Conservation (phyloP, 2,888 invertebrate species). For the Hypercompe scribonia region DNA sequence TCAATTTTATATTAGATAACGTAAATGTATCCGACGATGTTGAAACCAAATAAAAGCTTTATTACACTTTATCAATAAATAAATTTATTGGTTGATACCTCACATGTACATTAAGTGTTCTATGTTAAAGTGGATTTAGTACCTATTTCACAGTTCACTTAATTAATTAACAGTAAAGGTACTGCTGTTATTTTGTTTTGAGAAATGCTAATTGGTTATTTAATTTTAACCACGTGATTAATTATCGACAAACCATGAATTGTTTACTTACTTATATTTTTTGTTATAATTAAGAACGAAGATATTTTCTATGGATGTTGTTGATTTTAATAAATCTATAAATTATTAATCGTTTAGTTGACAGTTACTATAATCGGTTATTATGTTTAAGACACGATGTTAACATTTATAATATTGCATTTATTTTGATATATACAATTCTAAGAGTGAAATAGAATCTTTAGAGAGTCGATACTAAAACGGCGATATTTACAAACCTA, state of each 20-base stretch:
- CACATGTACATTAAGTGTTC: slow-evolving; percentile 38
- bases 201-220: slow-evolving; percentile 29
- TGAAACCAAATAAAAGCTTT: slow-evolving; percentile 5
- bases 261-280: background rate
- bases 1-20: background rate
- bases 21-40: slow-evolving; percentile 9
- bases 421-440: background rate
- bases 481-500: too few species aligned
- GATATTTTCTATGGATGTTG: too few species aligned
- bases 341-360: background rate
- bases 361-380: background rate
- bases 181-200: slow-evolving; percentile 29
- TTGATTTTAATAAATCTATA: background rate
- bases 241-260: slow-evolving; percentile 14
- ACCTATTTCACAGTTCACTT: slow-evolving; percentile 43
- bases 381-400: too few species aligned
- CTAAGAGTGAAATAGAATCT: background rate
- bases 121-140: slow-evolving; percentile 39
- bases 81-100: slow-evolving; percentile 26
- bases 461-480: background rate
- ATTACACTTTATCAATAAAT: slow-evolving; percentile 22
- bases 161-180: slow-evolving; percentile 31
- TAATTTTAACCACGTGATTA: slow-evolving; percentile 28
- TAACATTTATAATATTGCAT: too few species aligned
- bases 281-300: too few species aligned